phyloP scores from a whole-genome alignment of 2,888 invertebrate genomes.

The Sesia apiformis region DNA sequence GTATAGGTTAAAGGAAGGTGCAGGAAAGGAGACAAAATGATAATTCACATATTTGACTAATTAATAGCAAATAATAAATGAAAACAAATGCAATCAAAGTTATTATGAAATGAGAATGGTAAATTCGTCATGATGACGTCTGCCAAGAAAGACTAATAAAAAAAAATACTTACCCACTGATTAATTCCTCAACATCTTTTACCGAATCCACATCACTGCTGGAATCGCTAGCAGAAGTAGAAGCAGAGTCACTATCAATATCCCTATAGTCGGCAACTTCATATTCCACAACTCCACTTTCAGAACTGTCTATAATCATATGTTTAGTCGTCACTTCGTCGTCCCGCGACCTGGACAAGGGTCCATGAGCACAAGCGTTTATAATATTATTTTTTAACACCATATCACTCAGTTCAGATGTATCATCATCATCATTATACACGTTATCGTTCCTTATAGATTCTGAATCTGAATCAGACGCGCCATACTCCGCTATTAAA shows the following conservation, averaged over 20 bases:
- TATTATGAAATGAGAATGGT: no score
- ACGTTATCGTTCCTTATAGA: conserved; percentile 39
- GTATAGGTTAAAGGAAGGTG: no score
- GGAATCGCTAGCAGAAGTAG: conserved; percentile 44
- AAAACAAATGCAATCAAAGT: no score
- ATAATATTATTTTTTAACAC: conserved; percentile 68
- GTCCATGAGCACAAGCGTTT: conserved; percentile 67
- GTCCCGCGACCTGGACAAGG: conserved; percentile 38
- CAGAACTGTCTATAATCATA: conserved; percentile 62
- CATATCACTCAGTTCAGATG: conserved; percentile 61
- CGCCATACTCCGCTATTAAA: conserved; percentile 62
- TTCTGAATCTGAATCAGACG: conserved; percentile 60
- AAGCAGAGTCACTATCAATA: conserved; percentile 46
- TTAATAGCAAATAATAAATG: no score
- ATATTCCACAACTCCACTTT: conserved; percentile 58
- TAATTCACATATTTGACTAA: no score
- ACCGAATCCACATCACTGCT: conserved; percentile 63
- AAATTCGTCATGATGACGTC: no score
- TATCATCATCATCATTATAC: conserved; percentile 52
- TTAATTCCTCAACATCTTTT: conserved; percentile 56
- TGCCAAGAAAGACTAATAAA: neutral
- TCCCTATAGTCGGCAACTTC: conserved; percentile 63
- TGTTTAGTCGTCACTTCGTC: conserved; percentile 48
- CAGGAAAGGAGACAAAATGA: no score
- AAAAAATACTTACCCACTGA: conserved; percentile 41